These are phyloP conservation scores for Trachelus stipa DNA, from an alignment of 2,888 invertebrate genomes.

Conservation along the genomic window DNA sequence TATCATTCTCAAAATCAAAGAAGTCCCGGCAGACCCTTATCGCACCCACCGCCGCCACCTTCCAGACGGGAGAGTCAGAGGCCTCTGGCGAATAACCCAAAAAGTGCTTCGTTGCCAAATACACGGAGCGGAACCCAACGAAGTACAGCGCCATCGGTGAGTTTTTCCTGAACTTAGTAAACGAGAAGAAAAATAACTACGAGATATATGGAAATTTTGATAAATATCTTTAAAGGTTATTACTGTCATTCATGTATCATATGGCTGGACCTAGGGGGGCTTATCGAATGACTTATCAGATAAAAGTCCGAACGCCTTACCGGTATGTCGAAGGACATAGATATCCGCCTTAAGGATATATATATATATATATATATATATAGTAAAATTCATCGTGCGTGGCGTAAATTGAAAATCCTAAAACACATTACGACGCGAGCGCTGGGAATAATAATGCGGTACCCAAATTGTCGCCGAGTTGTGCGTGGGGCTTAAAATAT, in stretches of 20 bases:
- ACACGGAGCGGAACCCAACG: slow-evolving; percentile 42
- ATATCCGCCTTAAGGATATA: not conserved
- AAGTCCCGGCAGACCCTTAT: slow-evolving; percentile 48
- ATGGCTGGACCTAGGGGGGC: not conserved
- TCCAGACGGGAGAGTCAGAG: slow-evolving; percentile 52
- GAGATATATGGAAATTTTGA: not conserved
- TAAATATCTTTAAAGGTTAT: not conserved
- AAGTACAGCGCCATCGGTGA: slow-evolving; percentile 62
- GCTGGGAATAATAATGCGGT: not conserved
- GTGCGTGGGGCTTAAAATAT: not conserved
- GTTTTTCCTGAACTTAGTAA: slow-evolving; percentile 31
- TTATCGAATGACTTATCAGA: not conserved
- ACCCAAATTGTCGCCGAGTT: not conserved
- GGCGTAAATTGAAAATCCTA: not conserved
- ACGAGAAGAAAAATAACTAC: not conserved
- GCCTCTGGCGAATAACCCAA: slow-evolving; percentile 39
- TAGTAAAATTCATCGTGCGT: not conserved
- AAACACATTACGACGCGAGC: not conserved
- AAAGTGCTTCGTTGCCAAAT: slow-evolving; percentile 47
- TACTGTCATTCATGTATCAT: not conserved
- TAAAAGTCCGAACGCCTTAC: not conserved
- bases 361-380: too few relatives aligned
- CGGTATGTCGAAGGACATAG: not conserved
- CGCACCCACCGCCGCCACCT: slow-evolving; percentile 59
- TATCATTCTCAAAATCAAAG: slow-evolving; percentile 57